Evolutionary conservation across 2,888 invertebrate species (phyloP), one percentile per base, ranked within the genome.

Genomic region (Campopleginae sp.): DNA sequence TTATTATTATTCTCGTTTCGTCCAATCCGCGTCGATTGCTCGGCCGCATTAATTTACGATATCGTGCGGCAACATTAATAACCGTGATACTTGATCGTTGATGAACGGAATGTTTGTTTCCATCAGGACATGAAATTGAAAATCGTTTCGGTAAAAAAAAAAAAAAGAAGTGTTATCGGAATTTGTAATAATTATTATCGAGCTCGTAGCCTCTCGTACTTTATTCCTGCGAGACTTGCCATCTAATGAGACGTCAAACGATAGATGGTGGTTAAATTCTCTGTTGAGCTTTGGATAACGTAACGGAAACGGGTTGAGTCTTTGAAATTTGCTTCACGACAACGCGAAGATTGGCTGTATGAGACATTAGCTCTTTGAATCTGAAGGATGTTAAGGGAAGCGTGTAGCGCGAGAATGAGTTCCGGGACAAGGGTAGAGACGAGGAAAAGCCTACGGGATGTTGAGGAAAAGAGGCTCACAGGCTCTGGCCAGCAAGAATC

Each of bases 341-440:
- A 61, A 76, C 61, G 72, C 61, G 72, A 33, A 38, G 71, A 76
- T 61, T 80, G 72, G 66, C n/a, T 65, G 71, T 65, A 65, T 19
- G 19, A 42, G 27, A 42, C 27, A 31, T 81, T 63, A 75, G 74
- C 81, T 81, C 51, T 72, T 65, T 82, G 82, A 79, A 38, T 71
- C 31, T 46, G 48, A 48, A 72, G 79, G 82, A 85, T 85, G 80
- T 85, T 79, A 80, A 85, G 76, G 76, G 79, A 85, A 82, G 85
- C 84, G 84, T 81, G 84, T 81, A 81, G 70, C 82, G 85, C 61
- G 80, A 84, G 38, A 80, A 84, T 79, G 66, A 76, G 85, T 80
- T 85, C 71, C 74, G 83, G 79, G 79, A 61, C 72, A 70, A 63
- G 74, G 68, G 72, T 38, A 61, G 72, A 54, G 77, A n/a, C n/a